Evolutionary conservation across 2,888 invertebrate genomes (phyloP), one percentile per base, ranked within the genome.

Genomic region (Acrobasis repandana): DNA sequence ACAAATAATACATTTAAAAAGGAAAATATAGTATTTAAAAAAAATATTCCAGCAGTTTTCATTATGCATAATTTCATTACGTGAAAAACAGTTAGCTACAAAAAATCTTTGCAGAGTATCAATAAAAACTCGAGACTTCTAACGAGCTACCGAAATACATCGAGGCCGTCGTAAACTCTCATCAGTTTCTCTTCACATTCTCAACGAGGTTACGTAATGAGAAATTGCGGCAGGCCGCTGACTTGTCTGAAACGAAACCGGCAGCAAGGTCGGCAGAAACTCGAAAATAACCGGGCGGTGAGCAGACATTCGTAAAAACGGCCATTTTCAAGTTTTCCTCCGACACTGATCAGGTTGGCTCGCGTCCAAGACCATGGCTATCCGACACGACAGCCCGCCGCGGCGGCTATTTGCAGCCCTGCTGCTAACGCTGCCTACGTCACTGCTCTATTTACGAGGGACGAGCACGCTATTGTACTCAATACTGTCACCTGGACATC

Each of bases 241-340:
- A 84, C 83, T 83, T 82, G 74, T 75, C 75, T 74, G 67, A 75
- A 69, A 74, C 67, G 79, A 78, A 77, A 76, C 74, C 78, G 71
- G 77, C 77, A 80, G 78, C 90, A 92, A 92, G 91, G 91, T 90
- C 91, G 85, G 66, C 75, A 73, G 74, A 78, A 85, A 77, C 77
- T 80, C 83, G 70, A 88, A 91, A 92, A 91, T 91, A 91, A 83
- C 84, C 70, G 73, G 79, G 80, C 80, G 78, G 79, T 80, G 77
- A 86, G 83, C 83, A 85, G 82, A 87, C 83, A 88, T 90, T 88
- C 77, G 86, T 89, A 86, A 89, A 90, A 90, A 87, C 83, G 77
- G 67, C 65, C 79, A 83, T 83, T 90, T 90, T 88, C 83, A 83
- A 87, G 84, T 85, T 87, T 88, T 80, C 76, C 74, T 74, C 75